Percentiles rank a stretch among this genome's conserved stretches.
phyloP scores from a whole-genome alignment of 2,113 vertebrate species.

The Origma solitaria region DNA sequence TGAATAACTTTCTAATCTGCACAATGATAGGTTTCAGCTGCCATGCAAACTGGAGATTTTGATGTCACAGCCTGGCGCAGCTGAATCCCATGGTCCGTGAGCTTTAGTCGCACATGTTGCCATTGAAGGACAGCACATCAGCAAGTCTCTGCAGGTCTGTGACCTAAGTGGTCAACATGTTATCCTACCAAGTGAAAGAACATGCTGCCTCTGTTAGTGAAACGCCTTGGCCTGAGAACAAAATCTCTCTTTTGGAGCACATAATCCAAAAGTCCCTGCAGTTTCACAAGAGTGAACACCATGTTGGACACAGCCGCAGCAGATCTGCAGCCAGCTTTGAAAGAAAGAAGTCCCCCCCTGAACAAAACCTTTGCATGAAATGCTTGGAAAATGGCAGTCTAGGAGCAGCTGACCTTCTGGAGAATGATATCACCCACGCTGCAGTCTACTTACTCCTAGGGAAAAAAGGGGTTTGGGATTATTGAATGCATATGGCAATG shows the following conservation, averaged over 20 bases:
- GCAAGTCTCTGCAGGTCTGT: neutral
- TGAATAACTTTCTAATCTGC: conserved; percentile 38
- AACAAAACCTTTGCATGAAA: neutral
- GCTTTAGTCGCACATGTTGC: neutral
- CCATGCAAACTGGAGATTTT: neutral
- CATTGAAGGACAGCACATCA: neutral
- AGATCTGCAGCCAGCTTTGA: neutral
- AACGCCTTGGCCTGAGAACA: neutral
- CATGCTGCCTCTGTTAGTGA: neutral
- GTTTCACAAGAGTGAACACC: neutral
- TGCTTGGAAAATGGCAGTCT: neutral
- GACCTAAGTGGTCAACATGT: neutral
- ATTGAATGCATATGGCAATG: conserved; percentile 81
- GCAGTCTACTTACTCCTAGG: conserved; percentile 7
- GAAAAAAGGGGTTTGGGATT: conserved; percentile 60
- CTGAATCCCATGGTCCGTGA: neutral
- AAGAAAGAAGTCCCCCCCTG: neutral
- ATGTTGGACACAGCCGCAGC: neutral
- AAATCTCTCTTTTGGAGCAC: neutral
- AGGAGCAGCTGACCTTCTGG: conserved; percentile 46
- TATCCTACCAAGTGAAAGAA: neutral
- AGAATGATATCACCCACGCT: conserved; percentile 70
- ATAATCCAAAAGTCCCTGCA: neutral
- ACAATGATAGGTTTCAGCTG: conserved; percentile 41
- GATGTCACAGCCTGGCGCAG: neutral